phyloP scores from a whole-genome alignment of 1,140 invertebrate species.

The Eupeodes corollae region DNA sequence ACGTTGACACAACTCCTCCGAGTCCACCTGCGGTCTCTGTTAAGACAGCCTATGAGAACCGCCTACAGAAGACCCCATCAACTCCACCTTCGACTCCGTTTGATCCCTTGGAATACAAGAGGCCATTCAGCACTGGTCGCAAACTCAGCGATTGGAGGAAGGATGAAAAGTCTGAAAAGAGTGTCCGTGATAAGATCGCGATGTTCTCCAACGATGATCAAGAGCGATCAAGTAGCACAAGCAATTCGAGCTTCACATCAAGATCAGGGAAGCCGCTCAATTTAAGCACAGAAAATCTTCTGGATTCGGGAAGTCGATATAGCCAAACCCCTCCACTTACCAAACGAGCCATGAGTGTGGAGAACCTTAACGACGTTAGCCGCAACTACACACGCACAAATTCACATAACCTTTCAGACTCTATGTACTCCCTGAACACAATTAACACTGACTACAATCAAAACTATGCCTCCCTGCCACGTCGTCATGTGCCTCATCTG shows the following conservation, averaged over 20 bases:
- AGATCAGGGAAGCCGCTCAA: conserved; percentile 24
- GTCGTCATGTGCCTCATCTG: conserved; percentile 24
- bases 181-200: conserved; percentile 76
- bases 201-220: conserved; percentile 57
- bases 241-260: conserved; percentile 1
- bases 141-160: conserved; percentile 43
- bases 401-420: conserved; percentile 20
- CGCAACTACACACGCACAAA: conserved; percentile 12
- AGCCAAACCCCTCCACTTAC: conserved; percentile 3
- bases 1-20: background rate
- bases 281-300: conserved; percentile 46
- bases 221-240: conserved; percentile 4
- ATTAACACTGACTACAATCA: conserved; percentile 9
- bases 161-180: conserved; percentile 63
- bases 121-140: conserved; percentile 23
- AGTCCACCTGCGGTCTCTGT: background rate
- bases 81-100: background rate
- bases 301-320: conserved; percentile 22
- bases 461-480: conserved; percentile 33
- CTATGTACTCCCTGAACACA: conserved; percentile 31
- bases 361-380: conserved; percentile 28
- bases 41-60: conserved; percentile 1
- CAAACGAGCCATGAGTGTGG: conserved; percentile 34
- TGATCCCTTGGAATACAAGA: conserved; percentile 20
- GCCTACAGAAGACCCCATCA: background rate